Evolutionary conservation across 2,888 invertebrate species (phyloP), one percentile per base, ranked within the genome.

Genomic region (Eristalinus sepulchralis): DNA sequence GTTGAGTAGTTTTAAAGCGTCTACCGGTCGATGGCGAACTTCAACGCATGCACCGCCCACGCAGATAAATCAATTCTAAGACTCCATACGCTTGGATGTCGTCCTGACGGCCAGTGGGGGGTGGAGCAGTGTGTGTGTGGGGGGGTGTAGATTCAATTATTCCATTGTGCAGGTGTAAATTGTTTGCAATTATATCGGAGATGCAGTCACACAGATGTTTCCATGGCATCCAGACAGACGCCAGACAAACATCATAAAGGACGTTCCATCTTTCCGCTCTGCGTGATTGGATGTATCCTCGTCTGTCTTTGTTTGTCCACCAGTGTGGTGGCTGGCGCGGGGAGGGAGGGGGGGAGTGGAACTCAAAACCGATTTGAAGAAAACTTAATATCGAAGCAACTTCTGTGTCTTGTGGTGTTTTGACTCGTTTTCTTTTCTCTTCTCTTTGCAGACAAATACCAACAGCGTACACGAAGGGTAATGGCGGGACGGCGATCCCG

Each of bases 401-500:
- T n/a, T n/a, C 63, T 63, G 55, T 47, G 2, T 78, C 3, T 68
- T 39, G 10, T 39, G 62, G 75, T 83, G 55, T 33, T 79, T 66
- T 10, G 31, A 31, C 11, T 72, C 33, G 55, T 67, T 63, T 73
- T 39, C 31, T 55, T 39, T 36, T 72, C 22, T 71, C 11, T 68
- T 88, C 85, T 93, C 89, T 88, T 93, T 93, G 79, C 94, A 96
- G 96, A 93, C 95, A 96, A 93, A 94, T 95, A 92, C 94, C 94
- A 89, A 94, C 95, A 91, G 94, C 95, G 90, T 94, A 94, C 88
- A 93, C 93, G 64, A 94, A 94, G 90, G 93, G 93, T 89, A 93
- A 94, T 90, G 93, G 93, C 84, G 95, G 95, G 90, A 96, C 96
- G 88, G 96, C 96, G 90, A 97, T 97, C 90, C 97, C 97, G 76